Conservation (phyloP, 2,113 vertebrate species). For the Camelus bactrianus region DNA sequence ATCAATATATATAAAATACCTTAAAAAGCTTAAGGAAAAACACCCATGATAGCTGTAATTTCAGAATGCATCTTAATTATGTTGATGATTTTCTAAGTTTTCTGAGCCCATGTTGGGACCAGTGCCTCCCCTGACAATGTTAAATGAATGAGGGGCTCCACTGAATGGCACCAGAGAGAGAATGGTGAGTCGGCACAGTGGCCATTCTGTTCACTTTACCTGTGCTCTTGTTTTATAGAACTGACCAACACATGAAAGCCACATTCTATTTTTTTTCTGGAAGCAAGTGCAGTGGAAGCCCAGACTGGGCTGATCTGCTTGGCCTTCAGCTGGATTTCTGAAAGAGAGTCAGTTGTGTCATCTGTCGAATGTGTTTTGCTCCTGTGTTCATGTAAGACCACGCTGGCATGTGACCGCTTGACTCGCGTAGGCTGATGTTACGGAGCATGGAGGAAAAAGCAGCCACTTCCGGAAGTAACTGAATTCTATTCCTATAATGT, state of each 20-base stretch:
- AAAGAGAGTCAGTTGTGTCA: background rate
- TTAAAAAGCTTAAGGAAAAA: background rate
- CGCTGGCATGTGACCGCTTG: background rate
- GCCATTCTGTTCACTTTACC: background rate
- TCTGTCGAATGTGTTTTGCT: background rate
- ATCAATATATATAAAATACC: background rate
- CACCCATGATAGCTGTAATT: background rate
- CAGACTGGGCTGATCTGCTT: background rate
- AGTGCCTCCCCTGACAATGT: background rate
- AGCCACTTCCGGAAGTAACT: constrained; percentile 5
- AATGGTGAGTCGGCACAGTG: background rate
- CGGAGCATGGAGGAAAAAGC: background rate
- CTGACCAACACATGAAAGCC: background rate
- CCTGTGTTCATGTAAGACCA: background rate
- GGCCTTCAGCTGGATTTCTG: background rate
- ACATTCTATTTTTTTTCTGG: background rate
- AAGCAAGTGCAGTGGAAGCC: background rate
- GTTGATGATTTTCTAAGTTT: background rate
- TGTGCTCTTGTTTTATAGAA: background rate
- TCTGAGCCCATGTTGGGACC: background rate
- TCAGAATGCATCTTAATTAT: background rate
- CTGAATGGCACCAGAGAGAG: background rate
- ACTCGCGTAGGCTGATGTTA: background rate
- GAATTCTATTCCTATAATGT: background rate
- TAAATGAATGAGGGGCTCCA: background rate